Base-by-base conservation (phyloP, 2,113 vertebrate genomes). In the Puntigrus tetrazona region DNA sequence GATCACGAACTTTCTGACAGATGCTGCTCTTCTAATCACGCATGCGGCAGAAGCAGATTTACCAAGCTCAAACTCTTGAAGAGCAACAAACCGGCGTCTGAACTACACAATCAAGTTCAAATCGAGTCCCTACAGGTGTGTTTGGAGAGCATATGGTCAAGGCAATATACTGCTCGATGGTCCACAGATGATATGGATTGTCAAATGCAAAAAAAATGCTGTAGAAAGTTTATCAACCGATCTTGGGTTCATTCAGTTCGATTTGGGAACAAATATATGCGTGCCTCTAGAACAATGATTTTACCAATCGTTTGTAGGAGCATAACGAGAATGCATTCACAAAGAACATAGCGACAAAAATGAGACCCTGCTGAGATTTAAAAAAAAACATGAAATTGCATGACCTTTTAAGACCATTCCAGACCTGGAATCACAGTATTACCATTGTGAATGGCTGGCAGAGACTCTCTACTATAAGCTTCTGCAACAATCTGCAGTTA, bases 1-100 rank as follows among this genome's bases (percentile, higher is more conserved):
- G 65, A 69, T 69, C 65, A 22, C 65, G 38, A 20, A 70, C 36
- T 18, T 70, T 13, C 67, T 38, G 67, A n/a, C 67, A 70, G 67
- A 70, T 70, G 67, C 22, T 69, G 9, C 34, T 69, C 34, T 38
- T 38, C 20, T 69, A 22, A 69, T 69, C 8, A 38, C 67, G n/a
- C 34, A 38, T 69, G 34, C 65, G 22, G 31, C 63, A 36, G 34
- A 38, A 69, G 34, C 59, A 27, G 25, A 13, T 70, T 70, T n/a
- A 70, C n/a, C 34, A 70, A 70, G 65, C 65, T 10, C 31, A 69
- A 10, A 69, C 34, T 22, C 31, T 70, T 70, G 9, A 70, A 69
- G 18, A 70, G 18, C 67, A 38, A 34, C 20, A 70, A 38, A 38
- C 20, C 1, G 9, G 6, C 3, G 3, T 57, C 52, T 57, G 52